A percentile compares a stretch with the other conserved stretches of the same genome.
Evolutionary conservation across 2,888 invertebrate species (phyloP).

Genomic region (Deilephila porcellus): DNA sequence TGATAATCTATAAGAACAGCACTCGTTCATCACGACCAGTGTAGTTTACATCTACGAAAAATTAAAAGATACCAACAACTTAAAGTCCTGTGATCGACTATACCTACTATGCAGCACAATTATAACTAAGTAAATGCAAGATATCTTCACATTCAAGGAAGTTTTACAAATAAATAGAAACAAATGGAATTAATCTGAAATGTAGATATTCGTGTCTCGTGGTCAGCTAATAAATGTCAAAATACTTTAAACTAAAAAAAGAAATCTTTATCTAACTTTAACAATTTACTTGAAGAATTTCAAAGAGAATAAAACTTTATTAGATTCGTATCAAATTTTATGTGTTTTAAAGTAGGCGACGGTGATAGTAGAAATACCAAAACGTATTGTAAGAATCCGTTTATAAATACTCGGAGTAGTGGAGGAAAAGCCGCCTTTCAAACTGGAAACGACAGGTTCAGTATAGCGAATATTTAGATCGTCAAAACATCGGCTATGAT

Average conservation of each 20-base stretch:
- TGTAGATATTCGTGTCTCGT: background rate
- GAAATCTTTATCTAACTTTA: constrained; percentile 15
- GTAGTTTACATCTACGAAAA: too few relatives aligned
- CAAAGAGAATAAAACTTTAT: constrained; percentile 4
- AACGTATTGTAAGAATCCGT: background rate
- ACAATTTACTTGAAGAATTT: constrained; percentile 15
- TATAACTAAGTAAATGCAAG: too few relatives aligned
- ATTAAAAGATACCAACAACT: too few relatives aligned
- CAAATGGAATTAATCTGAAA: background rate
- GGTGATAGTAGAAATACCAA: background rate
- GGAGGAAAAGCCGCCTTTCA: too few relatives aligned
- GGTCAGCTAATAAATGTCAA: constrained; percentile 10
- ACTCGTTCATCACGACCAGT: too few relatives aligned
- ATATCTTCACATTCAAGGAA: too few relatives aligned
- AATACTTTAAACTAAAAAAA: constrained; percentile 3
- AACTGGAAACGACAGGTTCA: too few relatives aligned
- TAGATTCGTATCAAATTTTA: background rate
- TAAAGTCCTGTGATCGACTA: too few relatives aligned
- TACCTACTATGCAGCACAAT: too few relatives aligned
- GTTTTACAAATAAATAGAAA: background rate
- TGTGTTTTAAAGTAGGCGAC: constrained; percentile 16
- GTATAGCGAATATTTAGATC: too few relatives aligned
- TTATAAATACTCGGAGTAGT: background rate
- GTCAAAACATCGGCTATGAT: too few relatives aligned
- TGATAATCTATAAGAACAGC: too few relatives aligned